Evolutionary conservation across 2,888 invertebrate species (phyloP), one percentile per base, ranked within the genome.

Genomic region (Eupithecia subfuscata): DNA sequence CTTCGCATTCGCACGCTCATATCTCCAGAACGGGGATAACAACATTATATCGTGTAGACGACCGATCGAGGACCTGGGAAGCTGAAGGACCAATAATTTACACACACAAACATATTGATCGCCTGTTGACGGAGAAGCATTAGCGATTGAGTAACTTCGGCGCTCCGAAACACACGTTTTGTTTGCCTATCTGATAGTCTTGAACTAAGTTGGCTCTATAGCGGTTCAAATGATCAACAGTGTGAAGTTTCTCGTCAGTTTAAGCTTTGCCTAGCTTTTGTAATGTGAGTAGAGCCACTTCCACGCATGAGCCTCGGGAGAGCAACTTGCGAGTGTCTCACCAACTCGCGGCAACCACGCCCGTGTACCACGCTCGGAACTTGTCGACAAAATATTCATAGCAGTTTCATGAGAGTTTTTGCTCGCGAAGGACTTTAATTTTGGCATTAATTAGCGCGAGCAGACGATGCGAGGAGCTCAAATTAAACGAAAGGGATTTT

Each of bases 341-440:
- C 69, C 64, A 45, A 37, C 56, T 56, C 34, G 25, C 70, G 67
- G 25, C 45, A 70, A 30, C 48, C 34, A 69, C 40, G 67, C 18
- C 63, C 71, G 56, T 71, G 63, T 71, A 65, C 74, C 71, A 56
- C 60, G 60, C 69, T 30, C 70, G 34, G 70, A 74, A 74, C 74
- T 71, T 60, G 65, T 16, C 71, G 72, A n/a, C 64, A 48, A 48
- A 72, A 75, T 75, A 75, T 75, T 75, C 73, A 73, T 75, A 70
- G 60, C 70, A 60, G 72, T 69, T 34, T 69, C 30, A 48, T 18
- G 67, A 69, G 69, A 69, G 69, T 52, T 70, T 70, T 70, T 25
- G 67, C 40, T 40, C 14, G 14, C n/a, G 22, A 43, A 68, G 43
- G 43, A 64, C 60, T 70, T 60, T 60, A 63, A 70, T 34, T 60